Conservation (phyloP, 1,140 invertebrate species). For the Semibalanus balanoides region DNA sequence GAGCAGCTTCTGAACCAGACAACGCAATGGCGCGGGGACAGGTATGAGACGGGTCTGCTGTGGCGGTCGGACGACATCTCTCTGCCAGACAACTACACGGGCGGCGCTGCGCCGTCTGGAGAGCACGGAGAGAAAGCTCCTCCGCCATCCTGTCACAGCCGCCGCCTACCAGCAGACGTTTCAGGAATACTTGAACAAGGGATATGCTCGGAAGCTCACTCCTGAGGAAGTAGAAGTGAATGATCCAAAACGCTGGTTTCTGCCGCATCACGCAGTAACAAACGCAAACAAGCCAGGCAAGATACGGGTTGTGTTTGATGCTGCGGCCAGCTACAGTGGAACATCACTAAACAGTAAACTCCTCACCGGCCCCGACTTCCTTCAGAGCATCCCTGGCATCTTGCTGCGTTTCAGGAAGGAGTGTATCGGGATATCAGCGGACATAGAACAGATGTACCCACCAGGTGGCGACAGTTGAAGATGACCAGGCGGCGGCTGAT, state of each 20-base stretch:
- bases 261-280: neutral
- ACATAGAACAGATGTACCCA: too few relatives aligned
- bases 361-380: too few relatives aligned
- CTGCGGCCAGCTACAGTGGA: too few relatives aligned
- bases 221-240: neutral
- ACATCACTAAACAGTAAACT: too few relatives aligned
- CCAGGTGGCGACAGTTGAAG: too few relatives aligned
- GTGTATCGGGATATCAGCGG: too few relatives aligned
- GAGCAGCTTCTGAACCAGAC: neutral
- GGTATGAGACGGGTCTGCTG: neutral
- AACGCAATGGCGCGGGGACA: too few relatives aligned
- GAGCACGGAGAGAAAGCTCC: neutral
- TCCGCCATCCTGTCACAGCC: neutral
- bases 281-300: too few relatives aligned
- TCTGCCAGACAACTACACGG: neutral
- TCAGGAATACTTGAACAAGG: neutral
- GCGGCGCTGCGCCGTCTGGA: neutral
- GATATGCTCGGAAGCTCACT: neutral
- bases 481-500: too few relatives aligned
- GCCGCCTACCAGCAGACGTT: neutral
- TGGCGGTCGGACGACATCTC: neutral
- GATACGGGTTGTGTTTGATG: too few relatives aligned
- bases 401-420: too few relatives aligned
- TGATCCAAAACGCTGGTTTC: neutral
- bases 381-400: too few relatives aligned